Base-by-base conservation (phyloP, 1,140 invertebrate genomes). In the Harpegnathos saltator region DNA sequence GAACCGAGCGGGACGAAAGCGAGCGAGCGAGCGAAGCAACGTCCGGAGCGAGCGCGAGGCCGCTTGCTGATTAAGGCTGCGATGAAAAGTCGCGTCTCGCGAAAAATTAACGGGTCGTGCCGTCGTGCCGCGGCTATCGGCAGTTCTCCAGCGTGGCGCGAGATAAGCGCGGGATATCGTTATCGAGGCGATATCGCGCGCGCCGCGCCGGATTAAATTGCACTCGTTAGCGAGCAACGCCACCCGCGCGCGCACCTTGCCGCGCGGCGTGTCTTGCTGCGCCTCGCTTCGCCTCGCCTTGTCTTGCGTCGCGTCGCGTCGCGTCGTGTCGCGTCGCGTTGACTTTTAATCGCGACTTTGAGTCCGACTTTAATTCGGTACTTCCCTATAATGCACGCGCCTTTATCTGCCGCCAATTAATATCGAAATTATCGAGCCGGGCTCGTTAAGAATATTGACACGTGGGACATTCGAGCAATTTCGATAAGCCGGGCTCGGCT, bases 161-260 rank as follows among this genome's bases (percentile, higher is more conserved):
- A 69, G 65, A 80, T 80, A 80, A 80, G 29, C 14, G 33, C 54
- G 75, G 52, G 33, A 71, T 80, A 71, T 80, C 65, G 52, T 71
- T 80, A 80, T 80, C 52, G 78, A n/a, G n/a, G 72, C 48, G 58
- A 82, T 73, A 84, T 84, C 83, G 44, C 50, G 44, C 50, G 59
- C 15, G 22, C 38, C 24, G 26, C 22, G 15, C 38, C 15, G 68
- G 69, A 66, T 59, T 71, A 68, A 65, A 77, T 58, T 33, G 19
- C 65, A 33, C 26, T 56, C 77, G 69, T 85, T 73, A 82, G 48
- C 83, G 52, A 50, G 78, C 44, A 82, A 82, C 83, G 69, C 52
- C 78, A 82, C 83, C 80, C 83, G 80, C 68, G 52, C 68, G 52
- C 75, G 17, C 33, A n/a, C 38, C 38, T 44, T 44, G 3, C 38